Evolutionary conservation across 2,113 vertebrate genomes (phyloP), one percentile per base, ranked within the genome.

Genomic region (Pterocles gutturalis): DNA sequence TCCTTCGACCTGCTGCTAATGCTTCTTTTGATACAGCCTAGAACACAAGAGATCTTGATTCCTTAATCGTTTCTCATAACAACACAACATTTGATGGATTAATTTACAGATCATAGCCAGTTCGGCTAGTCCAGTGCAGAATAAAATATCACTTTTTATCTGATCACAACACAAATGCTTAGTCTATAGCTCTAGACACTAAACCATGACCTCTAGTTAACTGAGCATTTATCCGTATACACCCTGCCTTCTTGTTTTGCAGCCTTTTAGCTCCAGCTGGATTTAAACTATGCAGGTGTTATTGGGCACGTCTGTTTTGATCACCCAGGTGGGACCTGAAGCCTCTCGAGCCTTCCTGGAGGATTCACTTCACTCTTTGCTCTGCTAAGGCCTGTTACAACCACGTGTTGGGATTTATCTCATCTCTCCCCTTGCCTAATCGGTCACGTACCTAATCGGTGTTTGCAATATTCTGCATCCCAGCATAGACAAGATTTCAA

Each of bases 311-410:
- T 85, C 64, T 96, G 86, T 95, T 93, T 93, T 92, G 76, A 95
- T 95, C 76, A n/a, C 72, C 82, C 65, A 92, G 90, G 82, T 94
- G 95, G 87, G 84, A 95, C 84, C 46, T 61, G 75, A 91, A 90
- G 57, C 72, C 55, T 89, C 60, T 78, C 2, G 6, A 87, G 83
- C 83, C 64, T 92, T 96, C 72, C 71, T 76, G 88, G 90, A 96
- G 83, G 89, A 84, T 58, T 76, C 5, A 12, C 75, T 94, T 91
- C 72, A 54, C 33, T 83, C 60, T 84, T 80, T 75, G 89, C 69
- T 96, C 46, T 97, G 97, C 90, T 94, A 96, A 95, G 94, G 92
- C 95, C 95, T 94, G 92, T 97, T 95, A 82, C 19, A 95, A 92
- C 88, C 83, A 89, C 17, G 28, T 58, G 88, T 58, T 84, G 45